Evolutionary conservation across 2,113 vertebrate genomes (phyloP).

Genomic region (Arizona elegans): DNA sequence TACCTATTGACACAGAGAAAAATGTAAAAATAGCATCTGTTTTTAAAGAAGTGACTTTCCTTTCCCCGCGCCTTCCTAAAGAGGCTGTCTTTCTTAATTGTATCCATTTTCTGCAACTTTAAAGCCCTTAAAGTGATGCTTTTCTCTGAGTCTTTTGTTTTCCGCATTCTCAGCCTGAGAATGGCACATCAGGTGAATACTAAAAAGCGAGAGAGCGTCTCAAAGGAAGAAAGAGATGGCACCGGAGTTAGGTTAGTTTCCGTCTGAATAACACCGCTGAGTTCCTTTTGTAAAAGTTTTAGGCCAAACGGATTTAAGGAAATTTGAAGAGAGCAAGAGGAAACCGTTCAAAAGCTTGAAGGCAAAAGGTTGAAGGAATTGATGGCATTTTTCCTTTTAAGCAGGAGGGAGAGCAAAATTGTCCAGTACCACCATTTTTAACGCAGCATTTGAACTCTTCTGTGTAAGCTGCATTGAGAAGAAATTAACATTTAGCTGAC

Average conservation of each 20-base stretch:
- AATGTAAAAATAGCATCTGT: background rate
- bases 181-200: constrained; percentile 19
- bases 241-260: background rate
- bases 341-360: background rate
- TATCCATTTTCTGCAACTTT: constrained; percentile 24
- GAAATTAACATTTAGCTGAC: background rate
- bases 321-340: background rate
- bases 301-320: background rate
- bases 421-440: background rate
- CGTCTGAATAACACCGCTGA: background rate
- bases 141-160: constrained; percentile 26
- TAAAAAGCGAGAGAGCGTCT: constrained; percentile 39
- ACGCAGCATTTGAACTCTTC: background rate
- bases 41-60: background rate
- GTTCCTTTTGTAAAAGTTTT: background rate
- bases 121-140: constrained; percentile 37
- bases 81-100: constrained; percentile 17
- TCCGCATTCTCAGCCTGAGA: constrained; percentile 21
- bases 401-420: background rate
- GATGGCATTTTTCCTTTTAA: background rate
- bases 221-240: constrained; percentile 30
- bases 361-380: too few species aligned
- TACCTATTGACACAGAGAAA: background rate
- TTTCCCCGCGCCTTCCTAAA: constrained; percentile 13
- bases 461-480: background rate